These are phyloP conservation scores for Serrognathus titanus DNA, from an alignment of 2,888 invertebrate species.

Conservation along the genomic window DNA sequence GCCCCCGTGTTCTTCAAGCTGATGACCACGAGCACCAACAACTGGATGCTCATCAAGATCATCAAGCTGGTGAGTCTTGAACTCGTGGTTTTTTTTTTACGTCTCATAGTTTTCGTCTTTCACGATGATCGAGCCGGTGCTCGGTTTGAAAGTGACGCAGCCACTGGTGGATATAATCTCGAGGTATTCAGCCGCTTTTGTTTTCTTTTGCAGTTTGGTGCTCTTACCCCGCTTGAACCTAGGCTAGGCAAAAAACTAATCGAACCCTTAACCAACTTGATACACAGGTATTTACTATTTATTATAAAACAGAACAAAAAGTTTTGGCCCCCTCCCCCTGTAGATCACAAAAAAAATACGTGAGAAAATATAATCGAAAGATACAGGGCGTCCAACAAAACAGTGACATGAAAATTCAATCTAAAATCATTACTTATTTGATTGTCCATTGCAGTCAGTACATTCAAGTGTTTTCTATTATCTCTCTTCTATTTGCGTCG, in stretches of 20 bases:
- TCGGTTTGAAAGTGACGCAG: conserved; percentile 75
- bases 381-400: too few species aligned
- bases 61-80: conserved; percentile 86
- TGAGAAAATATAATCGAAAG: background rate
- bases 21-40: conserved; percentile 99
- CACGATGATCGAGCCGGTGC: conserved; percentile 81
- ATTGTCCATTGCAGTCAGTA: too few species aligned
- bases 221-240: conserved; percentile 99
- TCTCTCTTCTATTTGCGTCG: too few species aligned
- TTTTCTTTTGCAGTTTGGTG: conserved; percentile 87
- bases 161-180: conserved; percentile 87
- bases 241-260: conserved; percentile 99
- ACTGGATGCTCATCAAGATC: conserved; percentile 99
- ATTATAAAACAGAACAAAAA: background rate
- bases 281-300: conserved; percentile 88
- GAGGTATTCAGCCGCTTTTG: conserved; percentile 61
- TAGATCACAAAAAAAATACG: too few species aligned
- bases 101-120: conserved; percentile 76
- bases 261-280: conserved; percentile 99
- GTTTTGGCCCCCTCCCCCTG: too few species aligned
- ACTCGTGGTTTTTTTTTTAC: background rate
- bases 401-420: too few species aligned
- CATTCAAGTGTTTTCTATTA: too few species aligned
- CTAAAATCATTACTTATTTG: too few species aligned
- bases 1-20: conserved; percentile 99